phyloP scores from a whole-genome alignment of 2,888 invertebrate genomes.

The Cheilosia grossa region DNA sequence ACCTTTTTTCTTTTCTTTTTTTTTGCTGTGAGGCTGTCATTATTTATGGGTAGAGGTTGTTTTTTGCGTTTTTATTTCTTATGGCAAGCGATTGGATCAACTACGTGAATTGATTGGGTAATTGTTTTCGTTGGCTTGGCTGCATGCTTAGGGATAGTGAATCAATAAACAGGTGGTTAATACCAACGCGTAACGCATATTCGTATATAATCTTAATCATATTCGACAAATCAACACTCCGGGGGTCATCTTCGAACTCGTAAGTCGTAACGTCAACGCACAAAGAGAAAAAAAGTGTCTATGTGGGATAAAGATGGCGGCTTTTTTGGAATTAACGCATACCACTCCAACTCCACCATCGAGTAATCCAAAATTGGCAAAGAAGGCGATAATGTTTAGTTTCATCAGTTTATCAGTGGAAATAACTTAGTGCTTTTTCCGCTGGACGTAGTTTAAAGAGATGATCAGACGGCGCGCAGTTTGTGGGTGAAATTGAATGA shows the following conservation, averaged over 20 bases:
- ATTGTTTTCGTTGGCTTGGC: conserved; percentile 26
- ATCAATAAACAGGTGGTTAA: conserved; percentile 29
- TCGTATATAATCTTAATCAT: not conserved
- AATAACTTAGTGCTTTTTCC: conserved; percentile 45
- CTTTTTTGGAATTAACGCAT: conserved; percentile 38
- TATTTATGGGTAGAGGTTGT: conserved; percentile 1
- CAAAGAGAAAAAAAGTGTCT: conserved; percentile 13
- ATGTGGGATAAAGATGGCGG: conserved; percentile 39
- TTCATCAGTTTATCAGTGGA: conserved; percentile 14
- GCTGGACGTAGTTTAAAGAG: conserved; percentile 18
- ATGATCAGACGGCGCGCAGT: not conserved
- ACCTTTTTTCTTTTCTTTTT: conserved; percentile 6
- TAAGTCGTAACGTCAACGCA: not conserved
- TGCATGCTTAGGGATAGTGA: not conserved
- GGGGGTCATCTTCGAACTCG: conserved; percentile 11
- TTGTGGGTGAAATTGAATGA: conserved; percentile 60
- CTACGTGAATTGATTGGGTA: conserved; percentile 30
- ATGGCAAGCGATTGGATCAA: conserved; percentile 25
- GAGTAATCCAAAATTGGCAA: conserved; percentile 53
- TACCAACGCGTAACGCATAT: conserved; percentile 5
- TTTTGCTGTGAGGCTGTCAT: conserved; percentile 25
- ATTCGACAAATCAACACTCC: conserved; percentile 5
- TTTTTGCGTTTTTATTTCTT: conserved; percentile 4
- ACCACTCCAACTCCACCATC: conserved; percentile 5
- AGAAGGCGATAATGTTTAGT: not conserved